Percentiles rank a stretch among this genome's conserved stretches.
Evolutionary conservation across 2,113 vertebrate genomes (phyloP).

Genomic region (Cromileptes altivelis): DNA sequence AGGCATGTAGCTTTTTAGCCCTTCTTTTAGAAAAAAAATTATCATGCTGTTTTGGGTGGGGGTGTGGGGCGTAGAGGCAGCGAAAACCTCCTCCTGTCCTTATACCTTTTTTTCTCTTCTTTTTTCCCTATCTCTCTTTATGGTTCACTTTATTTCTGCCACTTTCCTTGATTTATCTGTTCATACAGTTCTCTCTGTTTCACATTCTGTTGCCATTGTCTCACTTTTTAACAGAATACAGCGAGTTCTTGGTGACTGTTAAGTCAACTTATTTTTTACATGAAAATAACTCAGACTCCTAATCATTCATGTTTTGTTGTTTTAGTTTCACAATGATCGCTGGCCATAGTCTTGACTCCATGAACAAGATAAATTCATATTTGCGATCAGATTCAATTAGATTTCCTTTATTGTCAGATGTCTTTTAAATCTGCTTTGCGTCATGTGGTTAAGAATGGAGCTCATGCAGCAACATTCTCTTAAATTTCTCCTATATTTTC

Average conservation of each 20-base stretch:
- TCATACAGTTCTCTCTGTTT: neutral
- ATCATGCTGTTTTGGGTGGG: constrained; percentile 49
- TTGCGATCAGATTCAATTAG: neutral
- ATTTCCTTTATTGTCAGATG: neutral
- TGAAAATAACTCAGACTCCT: neutral
- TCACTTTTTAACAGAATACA: neutral
- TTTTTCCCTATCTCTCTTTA: neutral
- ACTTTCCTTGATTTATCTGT: neutral
- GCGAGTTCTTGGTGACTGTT: neutral
- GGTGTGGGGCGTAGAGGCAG: constrained; percentile 30
- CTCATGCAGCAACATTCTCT: too few species aligned
- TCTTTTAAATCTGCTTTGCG: neutral
- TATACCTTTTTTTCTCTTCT: neutral
- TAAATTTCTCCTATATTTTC: too few species aligned
- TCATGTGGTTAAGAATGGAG: neutral
- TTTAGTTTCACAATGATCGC: neutral
- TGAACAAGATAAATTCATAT: neutral
- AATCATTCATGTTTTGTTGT: neutral
- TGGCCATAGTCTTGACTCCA: neutral
- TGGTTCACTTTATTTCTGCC: constrained; percentile 10
- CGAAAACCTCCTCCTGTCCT: constrained; percentile 31
- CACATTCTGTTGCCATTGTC: neutral
- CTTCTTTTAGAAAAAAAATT: constrained; percentile 57
- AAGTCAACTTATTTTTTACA: neutral
- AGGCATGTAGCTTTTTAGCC: constrained; percentile 71